Percentiles rank a stretch among this genome's conserved stretches.
phyloP scores from a whole-genome alignment of 1,140 invertebrate species.

The Steinernema khuongi region DNA sequence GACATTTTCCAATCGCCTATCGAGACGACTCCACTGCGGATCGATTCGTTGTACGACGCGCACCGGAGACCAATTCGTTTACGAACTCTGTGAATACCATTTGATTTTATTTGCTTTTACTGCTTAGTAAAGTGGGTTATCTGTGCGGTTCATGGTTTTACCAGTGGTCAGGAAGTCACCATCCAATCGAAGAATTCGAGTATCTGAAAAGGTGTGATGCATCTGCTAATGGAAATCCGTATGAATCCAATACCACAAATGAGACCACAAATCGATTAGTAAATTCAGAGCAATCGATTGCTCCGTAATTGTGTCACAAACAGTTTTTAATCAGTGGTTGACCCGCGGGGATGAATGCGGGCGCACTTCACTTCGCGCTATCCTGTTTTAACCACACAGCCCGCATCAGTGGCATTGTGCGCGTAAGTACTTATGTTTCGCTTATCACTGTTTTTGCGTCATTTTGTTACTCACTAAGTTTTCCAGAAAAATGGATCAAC shows the following conservation, averaged over 20 bases:
- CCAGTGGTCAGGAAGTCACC: too few relatives aligned
- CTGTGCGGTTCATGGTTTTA: too few relatives aligned
- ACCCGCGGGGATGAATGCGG: background rate
- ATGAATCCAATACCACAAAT: too few relatives aligned
- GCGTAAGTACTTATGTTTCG: too few relatives aligned
- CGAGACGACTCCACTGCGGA: background rate
- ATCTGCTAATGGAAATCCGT: too few relatives aligned
- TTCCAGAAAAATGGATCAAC: background rate
- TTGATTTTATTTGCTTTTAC: constrained; percentile 1
- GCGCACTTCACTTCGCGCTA: background rate
- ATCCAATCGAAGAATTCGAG: too few relatives aligned
- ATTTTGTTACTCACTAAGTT: background rate
- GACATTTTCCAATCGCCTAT: constrained; percentile 32
- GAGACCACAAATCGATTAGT: too few relatives aligned
- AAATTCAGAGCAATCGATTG: background rate
- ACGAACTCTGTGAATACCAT: background rate
- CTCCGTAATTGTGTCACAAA: background rate
- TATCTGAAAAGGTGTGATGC: too few relatives aligned
- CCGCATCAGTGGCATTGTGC: too few relatives aligned
- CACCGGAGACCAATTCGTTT: background rate
- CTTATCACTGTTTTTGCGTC: too few relatives aligned
- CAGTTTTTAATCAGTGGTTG: background rate
- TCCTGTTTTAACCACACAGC: background rate
- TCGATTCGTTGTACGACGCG: background rate
- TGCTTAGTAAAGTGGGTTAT: background rate